Conservation (phyloP, 1,140 invertebrate species). For the Zaprionus davidi region DNA sequence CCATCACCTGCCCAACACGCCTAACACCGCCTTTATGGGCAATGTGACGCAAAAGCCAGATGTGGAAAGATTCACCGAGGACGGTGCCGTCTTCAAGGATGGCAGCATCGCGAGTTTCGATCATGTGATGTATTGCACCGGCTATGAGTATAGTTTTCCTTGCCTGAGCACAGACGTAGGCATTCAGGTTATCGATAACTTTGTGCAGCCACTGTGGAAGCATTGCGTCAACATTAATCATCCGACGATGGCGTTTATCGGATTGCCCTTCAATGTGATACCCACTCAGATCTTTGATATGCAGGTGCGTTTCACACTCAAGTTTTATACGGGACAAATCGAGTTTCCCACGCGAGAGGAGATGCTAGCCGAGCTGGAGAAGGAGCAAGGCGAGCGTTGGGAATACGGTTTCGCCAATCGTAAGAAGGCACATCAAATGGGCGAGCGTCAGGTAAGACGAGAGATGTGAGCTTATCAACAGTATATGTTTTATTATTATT, state of each 20-base stretch:
- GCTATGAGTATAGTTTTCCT: slow-evolving; percentile 92
- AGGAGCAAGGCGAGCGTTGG: slow-evolving; percentile 86
- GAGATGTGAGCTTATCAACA: neutral
- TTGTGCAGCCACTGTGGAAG: slow-evolving; percentile 94
- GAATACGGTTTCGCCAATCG: slow-evolving; percentile 85
- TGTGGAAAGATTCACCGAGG: slow-evolving; percentile 85
- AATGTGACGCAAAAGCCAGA: slow-evolving; percentile 89
- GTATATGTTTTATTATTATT: neutral
- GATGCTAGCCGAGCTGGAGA: slow-evolving; percentile 88
- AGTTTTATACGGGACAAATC: slow-evolving; percentile 87
- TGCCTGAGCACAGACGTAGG: slow-evolving; percentile 90
- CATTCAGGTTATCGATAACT: slow-evolving; percentile 90
- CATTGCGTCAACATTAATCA: slow-evolving; percentile 92
- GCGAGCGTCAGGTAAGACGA: slow-evolving; percentile 86
- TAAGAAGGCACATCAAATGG: slow-evolving; percentile 91
- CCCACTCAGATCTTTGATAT: slow-evolving; percentile 94
- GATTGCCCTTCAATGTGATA: slow-evolving; percentile 91
- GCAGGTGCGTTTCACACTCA: slow-evolving; percentile 91
- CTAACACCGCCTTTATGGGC: slow-evolving; percentile 87
- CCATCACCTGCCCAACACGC: slow-evolving; percentile 87
- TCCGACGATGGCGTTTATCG: slow-evolving; percentile 92
- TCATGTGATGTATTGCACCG: slow-evolving; percentile 92
- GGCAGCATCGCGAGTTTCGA: slow-evolving; percentile 87
- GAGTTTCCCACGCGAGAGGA: slow-evolving; percentile 87
- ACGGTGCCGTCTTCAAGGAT: slow-evolving; percentile 87